Percentiles rank a stretch among this genome's conserved stretches.
Conservation (phyloP, 2,888 invertebrate species). For the Cacoxenus indagator region DNA sequence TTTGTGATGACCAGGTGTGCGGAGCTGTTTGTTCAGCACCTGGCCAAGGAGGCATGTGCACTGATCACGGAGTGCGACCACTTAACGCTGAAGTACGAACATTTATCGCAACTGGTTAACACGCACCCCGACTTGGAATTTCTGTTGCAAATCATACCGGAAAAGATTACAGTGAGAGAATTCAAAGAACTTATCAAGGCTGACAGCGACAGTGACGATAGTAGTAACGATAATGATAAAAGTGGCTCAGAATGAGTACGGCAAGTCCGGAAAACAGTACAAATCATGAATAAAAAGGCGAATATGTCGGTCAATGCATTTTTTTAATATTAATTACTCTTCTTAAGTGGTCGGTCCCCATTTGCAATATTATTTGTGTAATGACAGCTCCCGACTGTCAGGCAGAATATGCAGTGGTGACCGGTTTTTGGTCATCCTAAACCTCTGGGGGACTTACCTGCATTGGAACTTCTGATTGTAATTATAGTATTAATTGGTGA, state of each 20-base stretch:
- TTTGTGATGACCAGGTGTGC: conserved; percentile 64
- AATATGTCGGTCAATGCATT: no score
- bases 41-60: conserved; percentile 58
- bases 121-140: conserved; percentile 63
- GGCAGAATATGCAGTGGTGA: no score
- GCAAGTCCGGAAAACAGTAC: no score
- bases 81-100: conserved; percentile 60
- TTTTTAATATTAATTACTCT: no score
- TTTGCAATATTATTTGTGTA: no score
- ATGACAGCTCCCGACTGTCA: no score
- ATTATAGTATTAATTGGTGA: no score
- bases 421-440: no score
- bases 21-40: conserved; percentile 66
- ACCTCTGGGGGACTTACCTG: no score
- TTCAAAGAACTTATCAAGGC: conserved; percentile 59
- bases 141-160: conserved; percentile 66
- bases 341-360: no score
- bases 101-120: conserved; percentile 61
- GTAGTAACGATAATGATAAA: conserved; percentile 33
- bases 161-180: conserved; percentile 66
- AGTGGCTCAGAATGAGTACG: neutral
- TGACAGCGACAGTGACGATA: conserved; percentile 38
- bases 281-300: no score
- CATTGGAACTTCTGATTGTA: no score
- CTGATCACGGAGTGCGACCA: conserved; percentile 41